These are phyloP conservation scores for Apodemus speciosus DNA, from an alignment of 2,113 vertebrate species.

Conservation along the genomic window DNA sequence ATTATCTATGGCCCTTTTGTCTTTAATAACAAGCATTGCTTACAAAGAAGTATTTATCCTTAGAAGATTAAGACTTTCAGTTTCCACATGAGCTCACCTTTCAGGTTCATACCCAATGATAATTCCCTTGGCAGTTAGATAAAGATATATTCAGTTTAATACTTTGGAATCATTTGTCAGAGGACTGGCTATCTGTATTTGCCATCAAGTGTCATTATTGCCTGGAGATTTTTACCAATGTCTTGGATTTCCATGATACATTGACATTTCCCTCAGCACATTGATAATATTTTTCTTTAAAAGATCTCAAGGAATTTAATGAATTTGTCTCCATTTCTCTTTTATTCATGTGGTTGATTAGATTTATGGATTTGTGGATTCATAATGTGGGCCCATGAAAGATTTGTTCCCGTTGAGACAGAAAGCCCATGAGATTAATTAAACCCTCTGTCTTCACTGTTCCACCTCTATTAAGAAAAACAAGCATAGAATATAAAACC, in stretches of 20 bases:
- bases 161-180: slow-evolving; percentile 36
- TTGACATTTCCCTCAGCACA: background rate
- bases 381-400: slow-evolving; percentile 43
- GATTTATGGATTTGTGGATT: slow-evolving; percentile 55
- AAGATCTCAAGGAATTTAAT: slow-evolving; percentile 48
- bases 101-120: slow-evolving; percentile 13
- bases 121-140: slow-evolving; percentile 16
- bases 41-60: slow-evolving; percentile 19
- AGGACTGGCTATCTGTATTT: background rate
- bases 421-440: slow-evolving; percentile 45
- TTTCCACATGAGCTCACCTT: slow-evolving; percentile 47
- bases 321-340: slow-evolving; percentile 7
- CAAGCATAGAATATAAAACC: slow-evolving; percentile 50
- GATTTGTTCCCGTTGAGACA: slow-evolving; percentile 34
- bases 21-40: background rate
- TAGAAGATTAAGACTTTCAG: background rate
- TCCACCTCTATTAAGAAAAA: slow-evolving; percentile 66
- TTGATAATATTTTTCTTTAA: slow-evolving; percentile 11
- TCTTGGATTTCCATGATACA: slow-evolving; percentile 16
- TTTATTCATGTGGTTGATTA: slow-evolving; percentile 56
- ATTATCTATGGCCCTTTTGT: background rate
- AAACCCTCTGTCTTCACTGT: background rate
- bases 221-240: background rate
- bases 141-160: slow-evolving; percentile 41
- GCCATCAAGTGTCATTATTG: background rate